These are phyloP conservation scores for Papilio demoleus DNA, from an alignment of 2,888 invertebrate species.

Conservation along the genomic window DNA sequence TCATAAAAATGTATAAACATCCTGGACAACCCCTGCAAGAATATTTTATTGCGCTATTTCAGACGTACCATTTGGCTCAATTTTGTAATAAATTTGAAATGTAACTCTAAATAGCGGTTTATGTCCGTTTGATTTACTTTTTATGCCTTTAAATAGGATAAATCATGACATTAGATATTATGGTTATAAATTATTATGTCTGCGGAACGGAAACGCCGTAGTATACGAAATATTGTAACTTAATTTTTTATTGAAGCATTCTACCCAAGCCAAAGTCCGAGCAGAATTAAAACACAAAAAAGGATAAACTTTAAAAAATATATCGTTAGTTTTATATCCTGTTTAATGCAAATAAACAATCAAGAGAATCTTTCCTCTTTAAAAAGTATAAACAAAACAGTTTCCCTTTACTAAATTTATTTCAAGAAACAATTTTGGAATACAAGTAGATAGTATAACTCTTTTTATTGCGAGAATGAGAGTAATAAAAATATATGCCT, in stretches of 20 bases:
- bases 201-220: not conserved
- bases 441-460: not conserved
- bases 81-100: slow-evolving; percentile 32
- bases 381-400: too few species aligned
- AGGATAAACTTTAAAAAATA: too few species aligned
- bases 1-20: slow-evolving; percentile 29
- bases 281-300: too few species aligned
- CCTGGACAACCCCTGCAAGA: slow-evolving; percentile 26
- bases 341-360: too few species aligned
- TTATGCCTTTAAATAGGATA: slow-evolving; percentile 18
- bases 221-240: not conserved
- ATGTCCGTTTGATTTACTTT: slow-evolving; percentile 30
- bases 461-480: not conserved
- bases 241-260: too few species aligned
- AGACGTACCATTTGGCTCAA: slow-evolving; percentile 29
- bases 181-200: not conserved
- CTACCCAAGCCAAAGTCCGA: too few species aligned
- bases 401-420: not conserved
- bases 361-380: too few species aligned
- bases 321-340: too few species aligned
- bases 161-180: not conserved
- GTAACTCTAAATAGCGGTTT: slow-evolving; percentile 29
- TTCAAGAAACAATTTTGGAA: not conserved
- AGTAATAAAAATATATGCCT: not conserved
- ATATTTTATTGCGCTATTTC: slow-evolving; percentile 39